Base-by-base conservation (phyloP, 2,113 vertebrate species). In the Parus major region DNA sequence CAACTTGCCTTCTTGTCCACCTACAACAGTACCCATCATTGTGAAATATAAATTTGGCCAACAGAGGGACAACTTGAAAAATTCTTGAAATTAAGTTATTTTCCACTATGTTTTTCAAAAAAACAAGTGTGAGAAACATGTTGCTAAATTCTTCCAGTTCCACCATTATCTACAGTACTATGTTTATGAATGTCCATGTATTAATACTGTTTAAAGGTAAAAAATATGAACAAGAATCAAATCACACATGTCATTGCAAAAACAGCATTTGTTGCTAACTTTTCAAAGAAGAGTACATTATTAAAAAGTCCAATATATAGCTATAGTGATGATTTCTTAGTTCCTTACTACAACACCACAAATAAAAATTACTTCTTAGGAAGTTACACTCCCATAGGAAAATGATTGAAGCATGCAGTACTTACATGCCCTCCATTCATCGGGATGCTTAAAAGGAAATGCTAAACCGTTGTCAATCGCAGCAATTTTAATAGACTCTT, bases 361-460 rank as follows among this genome's bases (percentile, higher is more conserved):
- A 77, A 65, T 6, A n/a, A 81, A 80, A 77, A 77, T 17, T 8
- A 80, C 9, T 55, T 47, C 33, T 88, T 90, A 61, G 24, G n/a
- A 82, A 97, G 29, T 59, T 57, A 60, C n/a, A 59, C 5, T 36
- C 55, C 24, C 14, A 29, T 59, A 60, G 35, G 21, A 85, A 91
- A 69, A 90, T 8, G 18, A 57, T 4, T 72, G n/a, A 87, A 80
- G 20, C 92, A 93, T 53, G 64, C 27, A 73, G 79, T 93, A 97
- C 98, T 98, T 95, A 99, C 99, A 99, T 27, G 98, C 97, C 97
- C 99, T 98, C 99, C 99, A 99, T 79, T 99, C 99, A 88, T 99
- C 99, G 11, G 99, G 99, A 97, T 99, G 99, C 94, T 99, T 99
- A 90, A 99, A 99, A 88, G 99, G 99, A 97, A 99, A 99, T 36